Percentiles rank a stretch among this genome's conserved stretches.
phyloP scores from a whole-genome alignment of 1,140 invertebrate species.

The Subanguina moxae region DNA sequence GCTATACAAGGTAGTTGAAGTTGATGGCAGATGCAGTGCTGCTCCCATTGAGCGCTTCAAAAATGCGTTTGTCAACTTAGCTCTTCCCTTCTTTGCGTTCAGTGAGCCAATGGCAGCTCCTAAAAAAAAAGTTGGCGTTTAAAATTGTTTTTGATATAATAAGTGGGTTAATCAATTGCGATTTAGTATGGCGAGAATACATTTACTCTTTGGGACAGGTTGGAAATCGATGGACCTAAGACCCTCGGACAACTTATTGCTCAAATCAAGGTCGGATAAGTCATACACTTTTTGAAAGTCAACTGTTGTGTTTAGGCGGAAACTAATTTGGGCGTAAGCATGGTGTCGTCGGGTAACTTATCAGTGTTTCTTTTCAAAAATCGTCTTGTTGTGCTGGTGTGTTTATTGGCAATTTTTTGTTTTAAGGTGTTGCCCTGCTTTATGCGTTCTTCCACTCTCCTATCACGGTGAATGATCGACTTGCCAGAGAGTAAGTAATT shows the following conservation, averaged over 20 bases:
- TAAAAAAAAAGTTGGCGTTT: conserved; percentile 66
- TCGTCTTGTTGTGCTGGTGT: too few species aligned
- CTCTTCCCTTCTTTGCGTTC: conserved; percentile 92
- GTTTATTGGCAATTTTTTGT: too few species aligned
- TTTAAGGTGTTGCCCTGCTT: conserved; percentile 80
- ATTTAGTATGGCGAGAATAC: conserved; percentile 79
- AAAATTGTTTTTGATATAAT: too few species aligned
- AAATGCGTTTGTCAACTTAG: conserved; percentile 93
- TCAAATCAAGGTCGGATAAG: conserved; percentile 76
- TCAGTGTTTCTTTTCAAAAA: too few species aligned
- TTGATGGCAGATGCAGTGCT: conserved; percentile 59
- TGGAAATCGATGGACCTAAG: conserved; percentile 88
- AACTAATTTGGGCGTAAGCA: conserved; percentile 82
- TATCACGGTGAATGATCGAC: conserved; percentile 79
- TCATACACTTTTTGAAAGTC: not conserved
- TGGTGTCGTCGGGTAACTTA: conserved; percentile 78
- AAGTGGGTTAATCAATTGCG: conserved; percentile 60
- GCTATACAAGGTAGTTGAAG: conserved; percentile 77
- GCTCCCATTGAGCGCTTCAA: conserved; percentile 73
- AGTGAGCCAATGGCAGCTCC: conserved; percentile 87
- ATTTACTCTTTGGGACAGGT: conserved; percentile 96
- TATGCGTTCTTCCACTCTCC: conserved; percentile 96
- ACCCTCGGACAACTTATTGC: conserved; percentile 87
- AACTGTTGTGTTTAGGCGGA: conserved; percentile 14
- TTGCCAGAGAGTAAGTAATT: conserved; percentile 68